Percentiles rank a stretch among this genome's conserved stretches.
Evolutionary conservation across 1,140 invertebrate species (phyloP).

Genomic region (Ips nitidus): DNA sequence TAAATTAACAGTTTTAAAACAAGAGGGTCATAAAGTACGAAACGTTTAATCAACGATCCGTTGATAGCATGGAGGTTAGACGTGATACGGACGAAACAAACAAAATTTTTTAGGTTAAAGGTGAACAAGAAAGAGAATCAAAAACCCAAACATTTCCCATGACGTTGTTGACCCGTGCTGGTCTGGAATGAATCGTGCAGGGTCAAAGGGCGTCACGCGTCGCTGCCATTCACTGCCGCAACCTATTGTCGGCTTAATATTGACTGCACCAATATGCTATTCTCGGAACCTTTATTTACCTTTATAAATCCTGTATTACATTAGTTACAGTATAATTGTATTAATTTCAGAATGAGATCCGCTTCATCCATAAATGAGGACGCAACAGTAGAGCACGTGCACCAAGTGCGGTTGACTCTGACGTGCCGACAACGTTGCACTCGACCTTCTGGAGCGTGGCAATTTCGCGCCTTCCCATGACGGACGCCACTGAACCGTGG

Average conservation of each 20-base stretch:
- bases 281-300: not conserved
- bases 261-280: not conserved
- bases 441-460: not conserved
- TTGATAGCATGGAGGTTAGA: no score
- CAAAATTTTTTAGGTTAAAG: not conserved
- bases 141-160: conserved; percentile 37
- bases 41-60: no score
- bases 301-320: not conserved
- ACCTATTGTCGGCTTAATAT: conserved; percentile 1
- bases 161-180: conserved; percentile 41
- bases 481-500: not conserved
- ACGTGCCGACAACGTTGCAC: not conserved
- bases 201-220: conserved; percentile 42
- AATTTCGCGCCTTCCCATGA: not conserved
- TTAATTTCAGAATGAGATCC: not conserved
- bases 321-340: not conserved
- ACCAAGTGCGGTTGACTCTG: not conserved
- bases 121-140: conserved; percentile 15
- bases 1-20: no score
- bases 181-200: conserved; percentile 36
- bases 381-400: not conserved
- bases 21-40: no score
- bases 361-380: not conserved
- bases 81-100: no score
- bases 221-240: conserved; percentile 27